Percentiles rank a stretch among this genome's conserved stretches.
Evolutionary conservation across 92 coral and sea anemone genomes (phyloP).

Genomic region (Anthopleura xanthogrammica): DNA sequence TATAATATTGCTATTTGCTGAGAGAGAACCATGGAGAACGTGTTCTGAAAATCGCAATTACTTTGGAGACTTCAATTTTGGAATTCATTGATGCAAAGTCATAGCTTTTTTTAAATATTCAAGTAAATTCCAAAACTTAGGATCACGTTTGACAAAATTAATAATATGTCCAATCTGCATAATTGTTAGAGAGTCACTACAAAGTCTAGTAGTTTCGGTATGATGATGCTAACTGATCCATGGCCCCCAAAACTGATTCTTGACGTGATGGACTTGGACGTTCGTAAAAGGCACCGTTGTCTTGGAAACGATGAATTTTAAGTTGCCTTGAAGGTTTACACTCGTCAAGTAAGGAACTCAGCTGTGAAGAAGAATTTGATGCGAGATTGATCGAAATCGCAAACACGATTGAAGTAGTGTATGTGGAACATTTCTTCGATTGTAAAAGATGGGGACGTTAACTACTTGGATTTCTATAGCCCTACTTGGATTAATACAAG

Average conservation of each 20-base stretch:
- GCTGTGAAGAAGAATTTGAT: constrained; percentile 26
- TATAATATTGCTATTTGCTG: too few relatives aligned
- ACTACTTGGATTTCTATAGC: not conserved
- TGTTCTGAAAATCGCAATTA: too few relatives aligned
- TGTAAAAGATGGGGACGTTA: not conserved
- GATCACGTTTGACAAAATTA: not conserved
- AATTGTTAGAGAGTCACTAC: not conserved
- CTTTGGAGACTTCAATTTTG: too few relatives aligned
- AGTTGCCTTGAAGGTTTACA: constrained; percentile 1
- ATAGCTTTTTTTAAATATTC: too few relatives aligned
- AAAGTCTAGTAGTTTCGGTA: not conserved
- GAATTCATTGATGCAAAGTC: too few relatives aligned
- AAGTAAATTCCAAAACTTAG: too few relatives aligned
- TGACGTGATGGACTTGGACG: not conserved
- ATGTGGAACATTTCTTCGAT: not conserved
- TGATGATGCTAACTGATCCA: not conserved
- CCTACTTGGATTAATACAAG: not conserved
- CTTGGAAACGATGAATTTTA: constrained; percentile 12
- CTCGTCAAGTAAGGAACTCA: constrained; percentile 10
- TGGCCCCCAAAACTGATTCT: not conserved
- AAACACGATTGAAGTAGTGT: not conserved
- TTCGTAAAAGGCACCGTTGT: constrained; percentile 11
- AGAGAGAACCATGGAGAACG: too few relatives aligned
- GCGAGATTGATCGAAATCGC: constrained; percentile 16
- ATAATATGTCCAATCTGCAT: not conserved